Conservation (phyloP, 2,888 invertebrate species). For the Noctua janthe region DNA sequence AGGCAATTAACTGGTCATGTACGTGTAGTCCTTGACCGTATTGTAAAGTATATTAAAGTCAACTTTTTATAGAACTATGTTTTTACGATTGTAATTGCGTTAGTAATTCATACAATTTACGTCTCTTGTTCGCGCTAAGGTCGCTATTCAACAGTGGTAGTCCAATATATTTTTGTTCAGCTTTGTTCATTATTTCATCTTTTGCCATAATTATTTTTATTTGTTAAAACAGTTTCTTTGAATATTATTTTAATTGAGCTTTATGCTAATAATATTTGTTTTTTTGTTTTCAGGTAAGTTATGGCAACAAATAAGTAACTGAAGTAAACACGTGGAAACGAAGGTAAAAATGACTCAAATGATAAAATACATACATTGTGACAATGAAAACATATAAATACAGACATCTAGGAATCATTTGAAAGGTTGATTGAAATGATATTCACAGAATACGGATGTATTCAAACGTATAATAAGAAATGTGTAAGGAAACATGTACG, state of each 20-base stretch:
- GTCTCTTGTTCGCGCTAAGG: conserved; percentile 28
- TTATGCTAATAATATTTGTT: conserved; percentile 19
- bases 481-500: neutral
- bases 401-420: neutral
- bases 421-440: conserved; percentile 8
- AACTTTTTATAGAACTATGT: conserved; percentile 40
- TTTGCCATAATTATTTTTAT: neutral
- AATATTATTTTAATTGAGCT: neutral
- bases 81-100: conserved; percentile 40
- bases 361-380: conserved; percentile 1
- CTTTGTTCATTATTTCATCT: neutral
- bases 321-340: conserved; percentile 1
- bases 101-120: conserved; percentile 47
- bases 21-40: conserved; percentile 51
- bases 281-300: conserved; percentile 59
- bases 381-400: neutral
- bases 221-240: neutral
- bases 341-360: conserved; percentile 28
- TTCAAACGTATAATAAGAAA: conserved; percentile 1
- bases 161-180: neutral
- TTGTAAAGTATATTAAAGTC: conserved; percentile 35
- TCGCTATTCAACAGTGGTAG: conserved; percentile 22
- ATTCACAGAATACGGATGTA: neutral
- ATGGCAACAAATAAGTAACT: neutral
- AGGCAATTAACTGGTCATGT: conserved; percentile 15